Conservation (phyloP, 1,140 invertebrate genomes). For the Trachymyrmex septentrionalis region DNA sequence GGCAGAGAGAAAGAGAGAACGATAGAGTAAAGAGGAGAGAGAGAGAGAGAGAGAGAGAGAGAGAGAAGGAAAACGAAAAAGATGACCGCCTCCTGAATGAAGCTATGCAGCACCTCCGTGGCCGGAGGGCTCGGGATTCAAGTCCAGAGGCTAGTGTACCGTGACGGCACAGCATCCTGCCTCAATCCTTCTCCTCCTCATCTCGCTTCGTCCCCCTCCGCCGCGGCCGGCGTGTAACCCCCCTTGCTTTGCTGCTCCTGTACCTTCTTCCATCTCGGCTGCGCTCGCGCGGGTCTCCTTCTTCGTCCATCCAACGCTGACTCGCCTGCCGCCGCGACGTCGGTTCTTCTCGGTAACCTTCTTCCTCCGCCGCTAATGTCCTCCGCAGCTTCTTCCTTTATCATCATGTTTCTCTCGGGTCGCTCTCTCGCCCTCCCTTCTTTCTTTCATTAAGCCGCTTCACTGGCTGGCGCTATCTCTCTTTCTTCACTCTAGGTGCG, state of each 20-base stretch:
- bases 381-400: slow-evolving; percentile 61
- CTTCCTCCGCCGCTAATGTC: slow-evolving; percentile 59
- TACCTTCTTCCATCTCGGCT: slow-evolving; percentile 20
- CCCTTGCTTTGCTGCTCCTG: slow-evolving; percentile 28
- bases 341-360: slow-evolving; percentile 67
- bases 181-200: slow-evolving; percentile 42
- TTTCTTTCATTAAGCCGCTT: slow-evolving; percentile 68
- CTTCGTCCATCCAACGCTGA: slow-evolving; percentile 62
- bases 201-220: slow-evolving; percentile 40
- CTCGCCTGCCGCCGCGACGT: background rate
- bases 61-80: slow-evolving; percentile 49
- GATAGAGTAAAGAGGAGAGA: background rate
- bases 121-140: slow-evolving; percentile 83
- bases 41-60: slow-evolving; percentile 1
- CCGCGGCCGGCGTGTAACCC: background rate
- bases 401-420: slow-evolving; percentile 51
- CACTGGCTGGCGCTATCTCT: slow-evolving; percentile 51
- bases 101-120: slow-evolving; percentile 72
- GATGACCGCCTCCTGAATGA: slow-evolving; percentile 54
- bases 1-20: background rate
- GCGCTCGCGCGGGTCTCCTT: slow-evolving; percentile 66
- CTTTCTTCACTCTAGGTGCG: slow-evolving; percentile 56
- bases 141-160: slow-evolving; percentile 84
- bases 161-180: slow-evolving; percentile 83
- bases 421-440: slow-evolving; percentile 47